These are phyloP conservation scores for Pteria penguin DNA, from an alignment of 2,888 invertebrate species.

Conservation along the genomic window DNA sequence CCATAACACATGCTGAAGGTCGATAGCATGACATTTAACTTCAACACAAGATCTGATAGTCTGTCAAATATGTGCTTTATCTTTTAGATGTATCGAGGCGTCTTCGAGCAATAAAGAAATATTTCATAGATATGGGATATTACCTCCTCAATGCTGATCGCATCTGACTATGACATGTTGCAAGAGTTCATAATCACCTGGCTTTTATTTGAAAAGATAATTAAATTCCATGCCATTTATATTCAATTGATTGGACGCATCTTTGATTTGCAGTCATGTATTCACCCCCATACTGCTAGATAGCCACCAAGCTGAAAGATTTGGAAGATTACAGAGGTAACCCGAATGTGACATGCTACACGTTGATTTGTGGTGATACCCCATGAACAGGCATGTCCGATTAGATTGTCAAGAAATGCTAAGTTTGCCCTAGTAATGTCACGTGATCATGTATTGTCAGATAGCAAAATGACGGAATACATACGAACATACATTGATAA, in stretches of 20 bases:
- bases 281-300: too few relatives aligned
- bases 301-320: too few relatives aligned
- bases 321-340: too few relatives aligned
- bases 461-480: too few relatives aligned
- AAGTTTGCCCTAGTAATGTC: too few relatives aligned
- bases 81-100: neutral
- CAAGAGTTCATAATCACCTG: neutral
- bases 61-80: neutral
- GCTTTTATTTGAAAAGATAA: neutral
- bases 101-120: neutral
- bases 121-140: neutral
- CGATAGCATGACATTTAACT: neutral
- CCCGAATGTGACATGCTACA: too few relatives aligned
- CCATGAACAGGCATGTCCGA: too few relatives aligned
- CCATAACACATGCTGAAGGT: neutral
- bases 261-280: neutral
- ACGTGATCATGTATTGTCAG: too few relatives aligned
- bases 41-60: neutral
- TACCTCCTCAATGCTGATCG: neutral
- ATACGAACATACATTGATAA: too few relatives aligned
- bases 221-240: neutral
- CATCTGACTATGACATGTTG: neutral
- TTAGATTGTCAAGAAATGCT: too few relatives aligned
- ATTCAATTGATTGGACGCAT: neutral
- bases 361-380: too few relatives aligned